Conservation (phyloP, 2,113 vertebrate genomes). For the Probosciger aterrimus region DNA sequence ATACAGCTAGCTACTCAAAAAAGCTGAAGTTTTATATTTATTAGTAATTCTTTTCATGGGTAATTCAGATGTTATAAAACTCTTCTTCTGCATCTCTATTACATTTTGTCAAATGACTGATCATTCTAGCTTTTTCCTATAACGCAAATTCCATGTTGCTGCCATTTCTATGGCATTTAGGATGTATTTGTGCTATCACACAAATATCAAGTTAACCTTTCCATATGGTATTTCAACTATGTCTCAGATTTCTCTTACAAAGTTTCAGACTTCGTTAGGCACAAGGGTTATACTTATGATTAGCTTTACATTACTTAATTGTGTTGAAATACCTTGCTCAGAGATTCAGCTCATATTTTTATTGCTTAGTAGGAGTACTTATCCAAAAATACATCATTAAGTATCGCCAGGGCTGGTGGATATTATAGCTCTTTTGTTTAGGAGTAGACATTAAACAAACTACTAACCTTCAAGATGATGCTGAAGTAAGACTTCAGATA, state of each 20-base stretch:
- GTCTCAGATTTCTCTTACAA: neutral
- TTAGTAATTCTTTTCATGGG: neutral
- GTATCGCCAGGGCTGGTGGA: neutral
- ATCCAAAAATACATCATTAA: neutral
- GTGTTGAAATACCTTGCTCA: neutral
- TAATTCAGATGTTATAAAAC: neutral
- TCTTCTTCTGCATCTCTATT: neutral
- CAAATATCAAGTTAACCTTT: conserved; percentile 43
- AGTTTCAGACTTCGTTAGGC: neutral
- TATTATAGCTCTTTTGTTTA: neutral
- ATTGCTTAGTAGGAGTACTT: neutral
- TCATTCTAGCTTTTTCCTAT: neutral
- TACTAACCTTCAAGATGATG: neutral
- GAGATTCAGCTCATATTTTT: neutral
- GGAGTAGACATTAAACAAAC: neutral
- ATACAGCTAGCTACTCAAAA: neutral
- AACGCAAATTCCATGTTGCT: neutral
- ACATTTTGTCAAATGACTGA: neutral
- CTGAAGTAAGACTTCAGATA: neutral
- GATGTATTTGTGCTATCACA: neutral
- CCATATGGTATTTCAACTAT: neutral
- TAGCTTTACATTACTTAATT: neutral
- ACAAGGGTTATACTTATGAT: neutral
- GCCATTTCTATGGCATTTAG: conserved; percentile 24
- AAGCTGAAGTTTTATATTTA: neutral